These are phyloP conservation scores for Gasteruption jaculator DNA, from an alignment of 2,888 invertebrate genomes.

Conservation along the genomic window DNA sequence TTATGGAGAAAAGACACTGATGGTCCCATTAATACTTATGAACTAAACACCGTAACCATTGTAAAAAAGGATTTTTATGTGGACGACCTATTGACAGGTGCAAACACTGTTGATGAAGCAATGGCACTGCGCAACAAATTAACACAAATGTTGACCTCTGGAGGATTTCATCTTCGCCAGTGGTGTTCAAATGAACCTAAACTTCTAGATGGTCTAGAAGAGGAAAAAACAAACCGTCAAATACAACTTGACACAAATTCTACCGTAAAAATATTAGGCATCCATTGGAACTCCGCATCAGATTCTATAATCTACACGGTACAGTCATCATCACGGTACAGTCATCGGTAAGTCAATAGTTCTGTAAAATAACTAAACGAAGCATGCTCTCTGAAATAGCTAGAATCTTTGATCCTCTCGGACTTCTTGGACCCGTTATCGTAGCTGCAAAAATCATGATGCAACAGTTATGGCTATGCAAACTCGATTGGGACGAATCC, in stretches of 20 bases:
- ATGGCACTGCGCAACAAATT: too few species aligned
- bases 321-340: neutral
- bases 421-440: neutral
- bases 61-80: too few species aligned
- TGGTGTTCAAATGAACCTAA: too few species aligned
- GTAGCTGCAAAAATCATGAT: neutral
- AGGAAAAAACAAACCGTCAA: neutral
- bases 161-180: too few species aligned
- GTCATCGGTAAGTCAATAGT: too few species aligned
- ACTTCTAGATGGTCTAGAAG: neutral
- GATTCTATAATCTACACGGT: neutral
- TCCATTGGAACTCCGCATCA: neutral
- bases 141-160: too few species aligned
- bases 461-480: neutral
- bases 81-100: too few species aligned
- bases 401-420: slow-evolving; percentile 4
- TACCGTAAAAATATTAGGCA: neutral
- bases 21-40: neutral
- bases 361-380: neutral
- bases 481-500: too few species aligned
- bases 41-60: neutral
- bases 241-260: neutral
- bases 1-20: neutral
- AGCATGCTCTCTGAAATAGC: neutral
- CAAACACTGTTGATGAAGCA: neutral